Percentiles rank a stretch among this genome's conserved stretches.
phyloP scores from a whole-genome alignment of 2,797 vertebrate species.

The Bufotes viridis region DNA sequence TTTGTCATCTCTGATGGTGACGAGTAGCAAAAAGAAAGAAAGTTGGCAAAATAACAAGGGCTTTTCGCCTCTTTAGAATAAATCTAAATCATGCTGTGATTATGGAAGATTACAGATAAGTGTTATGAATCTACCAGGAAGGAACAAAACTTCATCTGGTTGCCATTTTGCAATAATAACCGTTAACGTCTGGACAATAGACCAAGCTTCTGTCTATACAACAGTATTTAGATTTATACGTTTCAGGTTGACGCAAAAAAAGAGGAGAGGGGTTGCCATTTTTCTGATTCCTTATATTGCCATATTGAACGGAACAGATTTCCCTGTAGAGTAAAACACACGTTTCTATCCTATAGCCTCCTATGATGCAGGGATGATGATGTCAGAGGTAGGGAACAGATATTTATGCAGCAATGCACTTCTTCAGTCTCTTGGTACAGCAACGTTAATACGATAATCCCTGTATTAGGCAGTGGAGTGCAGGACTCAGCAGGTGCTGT shows the following conservation, averaged over 20 bases:
- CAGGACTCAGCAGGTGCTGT: constrained; percentile 13
- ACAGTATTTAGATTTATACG: neutral
- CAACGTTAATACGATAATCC: neutral
- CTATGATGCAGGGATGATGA: constrained; percentile 15
- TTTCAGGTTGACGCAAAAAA: constrained; percentile 13
- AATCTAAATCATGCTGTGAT: constrained; percentile 7
- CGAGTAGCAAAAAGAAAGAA: neutral
- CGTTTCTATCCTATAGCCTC: constrained; percentile 28
- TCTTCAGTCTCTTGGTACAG: neutral
- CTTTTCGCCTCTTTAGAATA: neutral
- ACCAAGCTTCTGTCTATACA: neutral
- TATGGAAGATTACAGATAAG: constrained; percentile 17
- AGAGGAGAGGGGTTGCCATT: neutral
- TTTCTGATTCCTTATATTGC: constrained; percentile 14
- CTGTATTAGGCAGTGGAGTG: neutral
- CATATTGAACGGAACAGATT: constrained; percentile 38
- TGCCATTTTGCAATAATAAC: constrained; percentile 26
- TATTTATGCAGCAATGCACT: constrained; percentile 14
- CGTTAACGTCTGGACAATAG: neutral
- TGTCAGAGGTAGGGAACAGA: neutral
- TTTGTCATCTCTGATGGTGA: neutral
- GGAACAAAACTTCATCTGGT: constrained; percentile 24
- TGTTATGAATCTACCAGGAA: neutral
- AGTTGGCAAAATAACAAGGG: neutral
- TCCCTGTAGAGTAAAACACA: constrained; percentile 32